Evolutionary conservation across 37 sponge, comb jelly and placozoan genomes (phyloP), one percentile per base, ranked within the genome.

Genomic region (Crambe crambe): DNA sequence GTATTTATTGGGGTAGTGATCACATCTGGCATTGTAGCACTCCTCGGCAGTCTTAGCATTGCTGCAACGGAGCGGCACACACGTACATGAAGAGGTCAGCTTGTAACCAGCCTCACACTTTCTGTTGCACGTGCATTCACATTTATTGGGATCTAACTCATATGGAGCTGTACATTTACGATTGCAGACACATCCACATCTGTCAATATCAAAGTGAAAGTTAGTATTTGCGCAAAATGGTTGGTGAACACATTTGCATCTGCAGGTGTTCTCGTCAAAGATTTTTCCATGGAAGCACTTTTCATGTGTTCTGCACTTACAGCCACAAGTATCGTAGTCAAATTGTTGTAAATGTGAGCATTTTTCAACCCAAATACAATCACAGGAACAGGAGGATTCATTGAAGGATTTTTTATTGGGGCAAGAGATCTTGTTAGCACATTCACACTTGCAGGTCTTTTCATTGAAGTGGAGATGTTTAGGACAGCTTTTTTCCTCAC

Each of bases 111-210:
- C 43, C 1, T 32, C 41, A 26, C 87, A 85, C 37, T 57, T 43
- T 66, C 36, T 25, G 57, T 82, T 79, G 70, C 89, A 89, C 22
- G 20, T 31, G 54, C 89, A 89, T 2, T n/a, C 17, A 43, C 89
- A 89, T 68, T 71, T 79, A 60, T 36, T 79, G 0, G 58, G 3
- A 47, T 89, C 80, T 20, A 89, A 56, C 9, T 35, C 18, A 35
- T 66, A 79, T 0, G 85, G 85, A 6, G 39, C 42, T 1, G n/a
- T 36, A 37, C 85, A 85, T 2, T 36, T 2, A 1, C 37, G 35
- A 22, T 80, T 68, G 58, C 80, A 81, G 41, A 72, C 73, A 61
- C 82, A 81, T 0, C 47, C 31, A 38, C 82, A 81, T 72, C 3
- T 27, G 37, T 62, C 35, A 10, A 18, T 26, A 29, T 81, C 73